phyloP scores from a whole-genome alignment of 2,888 invertebrate species.

The Sphecodes monilicornis region DNA sequence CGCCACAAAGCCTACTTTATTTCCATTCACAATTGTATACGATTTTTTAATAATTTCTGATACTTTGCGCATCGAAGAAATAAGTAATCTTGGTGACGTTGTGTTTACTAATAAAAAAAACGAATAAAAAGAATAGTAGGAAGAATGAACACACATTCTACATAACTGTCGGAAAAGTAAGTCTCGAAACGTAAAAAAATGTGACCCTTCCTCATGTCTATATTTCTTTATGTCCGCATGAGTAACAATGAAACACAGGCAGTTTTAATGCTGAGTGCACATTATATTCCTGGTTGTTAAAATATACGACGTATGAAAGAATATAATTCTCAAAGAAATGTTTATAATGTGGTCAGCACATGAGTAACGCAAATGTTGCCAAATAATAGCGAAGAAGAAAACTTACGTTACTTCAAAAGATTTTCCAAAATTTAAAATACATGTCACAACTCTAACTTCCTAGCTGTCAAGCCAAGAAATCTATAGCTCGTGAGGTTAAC shows the following conservation, averaged over 20 bases:
- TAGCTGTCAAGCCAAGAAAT: not conserved
- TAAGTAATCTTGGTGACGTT: not conserved
- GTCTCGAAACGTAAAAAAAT: not conserved
- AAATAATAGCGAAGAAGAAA: not conserved
- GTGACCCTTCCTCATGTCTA: not conserved
- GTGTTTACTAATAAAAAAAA: not conserved
- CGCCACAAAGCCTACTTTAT: too few species aligned
- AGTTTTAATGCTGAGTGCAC: not conserved
- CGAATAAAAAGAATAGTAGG: not conserved
- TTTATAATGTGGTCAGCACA: not conserved
- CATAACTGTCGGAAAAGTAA: not conserved
- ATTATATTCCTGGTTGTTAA: not conserved
- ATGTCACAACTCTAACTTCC: too few species aligned
- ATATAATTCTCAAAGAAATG: not conserved
- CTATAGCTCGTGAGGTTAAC: not conserved
- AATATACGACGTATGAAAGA: not conserved
- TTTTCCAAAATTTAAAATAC: too few species aligned
- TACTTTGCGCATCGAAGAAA: not conserved
- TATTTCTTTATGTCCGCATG: conserved; percentile 4
- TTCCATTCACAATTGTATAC: too few species aligned
- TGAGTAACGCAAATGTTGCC: not conserved
- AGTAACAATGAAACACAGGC: conserved; percentile 2
- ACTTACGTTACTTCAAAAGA: not conserved
- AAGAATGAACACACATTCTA: not conserved
- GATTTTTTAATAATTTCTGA: not conserved